Conservation (phyloP, 2,113 vertebrate species). For the Oenanthe melanoleuca region DNA sequence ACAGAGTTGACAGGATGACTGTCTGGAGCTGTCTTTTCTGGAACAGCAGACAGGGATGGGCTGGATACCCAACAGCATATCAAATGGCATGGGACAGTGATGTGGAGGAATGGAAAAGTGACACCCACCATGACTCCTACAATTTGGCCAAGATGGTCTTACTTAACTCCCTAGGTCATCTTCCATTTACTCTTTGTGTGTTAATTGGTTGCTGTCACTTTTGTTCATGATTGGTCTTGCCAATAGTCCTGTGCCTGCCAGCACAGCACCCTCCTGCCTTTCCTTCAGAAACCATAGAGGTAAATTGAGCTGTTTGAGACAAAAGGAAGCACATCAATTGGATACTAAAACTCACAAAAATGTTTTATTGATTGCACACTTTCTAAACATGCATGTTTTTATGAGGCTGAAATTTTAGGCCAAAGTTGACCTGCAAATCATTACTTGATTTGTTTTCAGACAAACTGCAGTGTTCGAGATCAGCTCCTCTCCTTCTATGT, state of each 20-base stretch:
- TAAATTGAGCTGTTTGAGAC: neutral
- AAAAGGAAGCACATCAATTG: neutral
- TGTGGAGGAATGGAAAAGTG: neutral
- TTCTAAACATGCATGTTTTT: neutral
- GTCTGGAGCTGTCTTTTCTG: neutral
- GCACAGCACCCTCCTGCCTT: neutral
- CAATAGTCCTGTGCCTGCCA: neutral
- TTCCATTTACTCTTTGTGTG: neutral
- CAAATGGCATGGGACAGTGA: neutral
- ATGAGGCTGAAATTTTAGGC: neutral
- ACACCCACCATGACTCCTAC: neutral
- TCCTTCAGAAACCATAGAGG: neutral
- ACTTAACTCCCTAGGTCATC: neutral
- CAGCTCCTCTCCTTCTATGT: slow-evolving; percentile 77
- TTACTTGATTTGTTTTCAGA: slow-evolving; percentile 55
- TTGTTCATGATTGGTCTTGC: neutral
- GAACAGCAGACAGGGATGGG: neutral
- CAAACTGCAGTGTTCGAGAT: slow-evolving; percentile 68
- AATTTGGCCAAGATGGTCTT: neutral
- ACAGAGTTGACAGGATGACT: neutral
- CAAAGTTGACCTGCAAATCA: neutral
- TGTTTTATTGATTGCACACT: neutral
- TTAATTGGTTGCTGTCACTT: neutral
- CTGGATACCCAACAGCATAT: accelerated
- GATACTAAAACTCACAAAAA: neutral